Conservation (phyloP, 2,797 vertebrate species). For the Microctenopoma stevenorrisi region DNA sequence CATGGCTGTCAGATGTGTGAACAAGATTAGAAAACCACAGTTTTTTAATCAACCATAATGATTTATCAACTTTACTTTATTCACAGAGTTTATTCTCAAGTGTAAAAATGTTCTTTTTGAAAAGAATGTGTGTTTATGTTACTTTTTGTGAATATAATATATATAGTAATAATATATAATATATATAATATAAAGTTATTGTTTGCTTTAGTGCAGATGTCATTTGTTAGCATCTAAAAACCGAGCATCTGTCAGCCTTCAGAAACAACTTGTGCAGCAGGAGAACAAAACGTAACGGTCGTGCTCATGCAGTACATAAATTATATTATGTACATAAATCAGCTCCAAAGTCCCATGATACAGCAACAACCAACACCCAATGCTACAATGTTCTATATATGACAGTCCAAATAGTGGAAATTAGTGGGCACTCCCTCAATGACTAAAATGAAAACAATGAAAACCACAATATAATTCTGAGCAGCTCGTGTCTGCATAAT, state of each 20-base stretch:
- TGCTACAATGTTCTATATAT: constrained; percentile 14
- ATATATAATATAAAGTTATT: too few species aligned
- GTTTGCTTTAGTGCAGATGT: not conserved
- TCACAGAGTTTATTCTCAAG: too few species aligned
- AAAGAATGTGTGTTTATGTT: too few species aligned
- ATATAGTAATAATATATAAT: too few species aligned
- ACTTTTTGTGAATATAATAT: too few species aligned
- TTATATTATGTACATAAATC: constrained; percentile 6
- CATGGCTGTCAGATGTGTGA: too few species aligned
- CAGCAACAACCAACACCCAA: constrained; percentile 25
- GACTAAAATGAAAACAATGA: constrained; percentile 37
- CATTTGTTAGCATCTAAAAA: constrained; percentile 7
- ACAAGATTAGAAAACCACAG: too few species aligned
- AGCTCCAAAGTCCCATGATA: constrained; percentile 22
- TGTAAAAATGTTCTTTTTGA: too few species aligned
- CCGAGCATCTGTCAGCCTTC: not conserved
- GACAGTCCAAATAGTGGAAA: not conserved
- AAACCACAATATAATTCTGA: constrained; percentile 8
- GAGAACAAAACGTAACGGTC: constrained; percentile 22
- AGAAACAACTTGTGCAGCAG: not conserved
- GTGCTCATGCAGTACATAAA: not conserved
- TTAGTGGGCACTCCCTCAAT: constrained; percentile 5
- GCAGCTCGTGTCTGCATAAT: constrained; percentile 26
- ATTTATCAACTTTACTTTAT: too few species aligned
- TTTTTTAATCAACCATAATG: too few species aligned